Evolutionary conservation across 2,888 invertebrate genomes (phyloP).

Genomic region (Sericinus montela): DNA sequence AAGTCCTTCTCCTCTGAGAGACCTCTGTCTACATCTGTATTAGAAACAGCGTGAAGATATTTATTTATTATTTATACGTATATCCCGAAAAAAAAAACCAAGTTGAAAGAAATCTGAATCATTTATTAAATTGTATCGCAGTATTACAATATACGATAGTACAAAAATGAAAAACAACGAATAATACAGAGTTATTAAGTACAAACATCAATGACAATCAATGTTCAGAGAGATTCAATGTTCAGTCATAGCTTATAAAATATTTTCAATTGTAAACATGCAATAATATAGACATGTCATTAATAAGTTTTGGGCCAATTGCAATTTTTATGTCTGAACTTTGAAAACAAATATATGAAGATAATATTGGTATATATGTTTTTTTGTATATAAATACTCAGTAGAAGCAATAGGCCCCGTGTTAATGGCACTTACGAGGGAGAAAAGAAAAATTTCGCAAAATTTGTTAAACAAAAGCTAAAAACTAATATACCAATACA

Average conservation of each 20-base stretch:
- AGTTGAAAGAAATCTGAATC: slow-evolving; percentile 12
- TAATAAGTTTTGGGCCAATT: background rate
- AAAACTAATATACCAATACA: background rate
- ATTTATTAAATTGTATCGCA: slow-evolving; percentile 29
- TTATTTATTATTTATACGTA: no score
- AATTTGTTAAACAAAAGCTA: slow-evolving; percentile 1
- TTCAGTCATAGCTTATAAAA: slow-evolving; percentile 53
- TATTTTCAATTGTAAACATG: slow-evolving; percentile 17
- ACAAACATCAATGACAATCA: slow-evolving; percentile 64
- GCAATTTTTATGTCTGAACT: background rate
- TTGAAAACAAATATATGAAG: background rate
- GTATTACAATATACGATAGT: slow-evolving; percentile 36
- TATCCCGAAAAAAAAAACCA: no score
- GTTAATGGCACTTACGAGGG: slow-evolving; percentile 10
- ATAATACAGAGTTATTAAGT: slow-evolving; percentile 54
- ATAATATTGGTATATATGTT: no score
- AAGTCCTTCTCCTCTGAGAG: no score
- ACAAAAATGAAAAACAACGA: slow-evolving; percentile 40
- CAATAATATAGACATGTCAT: background rate
- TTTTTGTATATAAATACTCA: slow-evolving; percentile 1
- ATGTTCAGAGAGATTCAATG: slow-evolving; percentile 46
- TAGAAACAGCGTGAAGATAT: no score
- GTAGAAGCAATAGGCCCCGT: slow-evolving; percentile 1
- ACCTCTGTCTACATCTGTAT: no score
- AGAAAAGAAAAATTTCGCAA: slow-evolving; percentile 6